A percentile compares a stretch with the other conserved stretches of the same genome.
Conservation (phyloP, 2,888 invertebrate genomes). For the Endotricha flammealis region DNA sequence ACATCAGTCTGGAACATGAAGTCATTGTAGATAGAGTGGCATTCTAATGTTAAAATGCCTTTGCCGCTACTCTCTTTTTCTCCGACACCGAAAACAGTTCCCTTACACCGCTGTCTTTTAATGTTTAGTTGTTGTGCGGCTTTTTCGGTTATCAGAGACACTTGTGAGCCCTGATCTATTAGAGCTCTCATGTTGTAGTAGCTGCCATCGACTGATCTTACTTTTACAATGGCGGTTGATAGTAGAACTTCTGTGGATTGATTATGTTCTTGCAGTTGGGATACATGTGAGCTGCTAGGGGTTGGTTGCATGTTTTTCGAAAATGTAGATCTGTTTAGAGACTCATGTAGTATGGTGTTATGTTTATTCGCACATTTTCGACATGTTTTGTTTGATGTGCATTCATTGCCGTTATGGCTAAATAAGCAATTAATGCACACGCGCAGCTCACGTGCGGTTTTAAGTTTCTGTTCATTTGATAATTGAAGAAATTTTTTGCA, state of each 20-base stretch:
- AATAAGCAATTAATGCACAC: conserved; percentile 13
- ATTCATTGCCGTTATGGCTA: conserved; percentile 13
- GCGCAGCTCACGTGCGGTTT: conserved; percentile 8
- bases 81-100: conserved; percentile 17
- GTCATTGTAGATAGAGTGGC: conserved; percentile 7
- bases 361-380: conserved; percentile 7
- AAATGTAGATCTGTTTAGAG: conserved; percentile 8
- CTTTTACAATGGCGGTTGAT: conserved; percentile 15
- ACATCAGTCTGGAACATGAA: too few species aligned
- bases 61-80: conserved; percentile 12
- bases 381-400: conserved; percentile 5
- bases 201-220: conserved; percentile 13
- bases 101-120: conserved; percentile 11
- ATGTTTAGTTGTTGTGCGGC: conserved; percentile 17
- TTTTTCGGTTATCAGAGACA: conserved; percentile 15
- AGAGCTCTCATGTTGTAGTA: conserved; percentile 14
- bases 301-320: background rate
- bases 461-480: conserved; percentile 6
- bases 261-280: background rate
- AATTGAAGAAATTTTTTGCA: conserved; percentile 12
- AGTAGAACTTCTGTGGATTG: conserved; percentile 9
- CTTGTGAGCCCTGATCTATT: conserved; percentile 12
- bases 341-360: conserved; percentile 14
- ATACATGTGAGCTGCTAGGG: too few species aligned
- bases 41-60: conserved; percentile 11